phyloP scores from a whole-genome alignment of 2,888 invertebrate species.

The Apodemia hepburni region DNA sequence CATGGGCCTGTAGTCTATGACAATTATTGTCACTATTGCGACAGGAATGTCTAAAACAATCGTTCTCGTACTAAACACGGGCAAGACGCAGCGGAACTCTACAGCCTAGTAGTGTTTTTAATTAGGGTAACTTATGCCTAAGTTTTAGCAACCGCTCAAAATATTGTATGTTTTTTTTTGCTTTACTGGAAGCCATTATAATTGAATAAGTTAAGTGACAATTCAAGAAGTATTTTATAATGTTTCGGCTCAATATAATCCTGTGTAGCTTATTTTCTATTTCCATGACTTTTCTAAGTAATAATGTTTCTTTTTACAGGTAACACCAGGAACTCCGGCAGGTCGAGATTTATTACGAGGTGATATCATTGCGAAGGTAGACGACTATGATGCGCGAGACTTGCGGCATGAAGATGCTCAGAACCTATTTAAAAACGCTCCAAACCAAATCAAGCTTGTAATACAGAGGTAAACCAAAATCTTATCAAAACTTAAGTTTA shows the following conservation, averaged over 20 bases:
- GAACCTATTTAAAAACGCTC: constrained; percentile 90
- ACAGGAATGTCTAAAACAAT: no score
- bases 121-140: no score
- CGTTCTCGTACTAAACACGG: no score
- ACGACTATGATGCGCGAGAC: constrained; percentile 92
- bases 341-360: constrained; percentile 92
- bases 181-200: background rate
- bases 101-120: no score
- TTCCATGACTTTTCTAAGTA: background rate
- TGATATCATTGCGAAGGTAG: constrained; percentile 94
- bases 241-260: background rate
- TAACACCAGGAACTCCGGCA: constrained; percentile 92
- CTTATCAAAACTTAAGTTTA: background rate
- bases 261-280: background rate
- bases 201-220: background rate
- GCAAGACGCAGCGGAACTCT: no score
- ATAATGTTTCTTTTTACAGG: constrained; percentile 79
- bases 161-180: no score
- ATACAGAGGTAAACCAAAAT: constrained; percentile 85
- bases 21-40: no score
- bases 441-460: constrained; percentile 88
- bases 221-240: background rate
- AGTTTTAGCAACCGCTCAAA: no score
- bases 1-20: no score
- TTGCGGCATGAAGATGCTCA: constrained; percentile 95